Conservation (phyloP, 2,113 vertebrate species). For the Bothrops jararaca region DNA sequence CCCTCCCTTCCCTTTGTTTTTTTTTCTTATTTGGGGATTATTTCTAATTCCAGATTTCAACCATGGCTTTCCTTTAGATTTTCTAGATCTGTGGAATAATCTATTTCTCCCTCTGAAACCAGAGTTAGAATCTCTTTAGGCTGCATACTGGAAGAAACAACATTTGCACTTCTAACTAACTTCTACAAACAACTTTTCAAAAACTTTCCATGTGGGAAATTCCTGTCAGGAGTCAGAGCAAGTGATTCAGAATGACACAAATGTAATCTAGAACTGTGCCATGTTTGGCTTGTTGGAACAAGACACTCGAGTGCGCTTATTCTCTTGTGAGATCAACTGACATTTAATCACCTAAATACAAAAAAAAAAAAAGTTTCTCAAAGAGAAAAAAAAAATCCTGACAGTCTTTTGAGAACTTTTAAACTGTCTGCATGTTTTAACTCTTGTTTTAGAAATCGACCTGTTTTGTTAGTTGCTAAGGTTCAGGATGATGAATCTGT, state of each 20-base stretch:
- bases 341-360: not conserved
- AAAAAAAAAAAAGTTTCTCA: not conserved
- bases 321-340: not conserved
- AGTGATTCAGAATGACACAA: not conserved
- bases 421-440: not conserved
- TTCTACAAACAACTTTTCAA: not conserved
- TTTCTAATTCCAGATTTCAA: slow-evolving; percentile 40
- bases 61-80: slow-evolving; percentile 12
- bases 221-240: not conserved
- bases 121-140: slow-evolving; percentile 17
- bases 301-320: not conserved
- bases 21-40: slow-evolving; percentile 37
- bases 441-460: not conserved
- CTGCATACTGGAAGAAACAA: slow-evolving; percentile 18
- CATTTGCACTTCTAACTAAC: not conserved
- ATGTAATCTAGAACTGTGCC: not conserved
- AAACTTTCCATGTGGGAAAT: not conserved
- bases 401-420: not conserved
- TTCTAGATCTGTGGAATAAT: slow-evolving; percentile 39
- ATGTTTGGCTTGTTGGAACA: not conserved
- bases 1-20: not conserved
- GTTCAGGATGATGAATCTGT: not conserved
- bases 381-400: not conserved
- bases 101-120: slow-evolving; percentile 37
- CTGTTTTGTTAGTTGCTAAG: not conserved